These are phyloP conservation scores for Whitmania pigra DNA, from an alignment of 1,140 invertebrate species.

Conservation along the genomic window DNA sequence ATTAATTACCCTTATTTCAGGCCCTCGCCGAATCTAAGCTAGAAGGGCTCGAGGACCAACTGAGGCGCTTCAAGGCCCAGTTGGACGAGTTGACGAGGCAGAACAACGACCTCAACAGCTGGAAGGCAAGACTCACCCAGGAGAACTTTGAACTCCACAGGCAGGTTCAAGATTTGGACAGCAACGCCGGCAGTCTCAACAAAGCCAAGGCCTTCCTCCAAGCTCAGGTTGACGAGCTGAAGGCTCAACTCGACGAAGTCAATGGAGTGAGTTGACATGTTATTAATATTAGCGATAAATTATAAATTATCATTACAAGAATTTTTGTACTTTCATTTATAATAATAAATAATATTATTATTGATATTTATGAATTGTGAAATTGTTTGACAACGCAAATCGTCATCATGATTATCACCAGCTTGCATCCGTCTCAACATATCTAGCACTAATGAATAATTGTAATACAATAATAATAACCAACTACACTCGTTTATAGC, in stretches of 20 bases:
- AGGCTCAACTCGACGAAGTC: conserved; percentile 40
- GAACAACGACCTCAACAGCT: conserved; percentile 35
- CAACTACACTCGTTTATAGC: not conserved
- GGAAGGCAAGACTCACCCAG: conserved; percentile 38
- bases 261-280: conserved; percentile 14
- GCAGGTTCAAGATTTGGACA: conserved; percentile 41
- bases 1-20: conserved; percentile 26
- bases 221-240: conserved; percentile 36
- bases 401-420: conserved; percentile 20
- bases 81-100: conserved; percentile 40
- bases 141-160: conserved; percentile 44
- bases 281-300: not conserved
- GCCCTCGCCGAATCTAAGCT: conserved; percentile 36
- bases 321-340: not conserved
- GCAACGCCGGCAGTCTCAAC: conserved; percentile 35
- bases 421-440: not conserved
- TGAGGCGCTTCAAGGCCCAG: conserved; percentile 35
- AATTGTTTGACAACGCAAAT: conserved; percentile 13
- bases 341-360: conserved; percentile 1
- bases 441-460: not conserved
- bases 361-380: conserved; percentile 4
- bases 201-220: conserved; percentile 38
- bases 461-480: conserved; percentile 8
- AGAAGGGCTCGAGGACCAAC: conserved; percentile 36
- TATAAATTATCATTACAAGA: not conserved